A percentile compares a stretch with the other conserved stretches of the same genome.
These are phyloP conservation scores for Meteorus cinctellus DNA, from an alignment of 2,888 invertebrate genomes.

Conservation along the genomic window DNA sequence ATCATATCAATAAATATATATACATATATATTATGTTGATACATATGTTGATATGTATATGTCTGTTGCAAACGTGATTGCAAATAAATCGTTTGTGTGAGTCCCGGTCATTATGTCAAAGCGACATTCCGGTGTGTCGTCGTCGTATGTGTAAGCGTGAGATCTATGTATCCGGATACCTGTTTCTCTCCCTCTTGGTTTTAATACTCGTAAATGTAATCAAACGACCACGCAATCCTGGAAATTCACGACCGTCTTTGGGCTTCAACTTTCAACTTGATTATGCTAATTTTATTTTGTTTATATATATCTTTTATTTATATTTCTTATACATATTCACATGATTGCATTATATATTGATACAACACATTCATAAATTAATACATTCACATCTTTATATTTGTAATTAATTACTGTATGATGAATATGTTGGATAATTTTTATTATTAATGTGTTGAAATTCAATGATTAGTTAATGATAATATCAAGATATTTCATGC, in stretches of 20 bases:
- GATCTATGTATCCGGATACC: constrained; percentile 37
- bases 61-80: constrained; percentile 32
- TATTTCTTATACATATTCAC: not conserved
- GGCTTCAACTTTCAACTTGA: constrained; percentile 10
- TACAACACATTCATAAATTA: not conserved
- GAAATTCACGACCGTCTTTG: constrained; percentile 1
- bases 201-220: constrained; percentile 17
- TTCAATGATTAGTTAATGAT: constrained; percentile 16
- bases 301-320: not conserved
- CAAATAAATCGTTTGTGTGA: constrained; percentile 49
- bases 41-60: not conserved
- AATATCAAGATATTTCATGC: constrained; percentile 9
- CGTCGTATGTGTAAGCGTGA: constrained; percentile 30
- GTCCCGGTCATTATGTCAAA: constrained; percentile 54
- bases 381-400: not conserved
- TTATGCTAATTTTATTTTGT: not conserved
- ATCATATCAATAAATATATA: constrained; percentile 20
- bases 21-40: constrained; percentile 20
- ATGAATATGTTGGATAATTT: constrained; percentile 8
- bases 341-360: not conserved
- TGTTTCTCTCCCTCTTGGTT: constrained; percentile 10
- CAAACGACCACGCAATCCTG: constrained; percentile 19
- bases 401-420: not conserved
- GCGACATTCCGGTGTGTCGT: constrained; percentile 52
- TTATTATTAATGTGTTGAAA: constrained; percentile 8